These are phyloP conservation scores for Hirudinaria manillensis DNA, from an alignment of 2,888 invertebrate genomes.

Conservation along the genomic window DNA sequence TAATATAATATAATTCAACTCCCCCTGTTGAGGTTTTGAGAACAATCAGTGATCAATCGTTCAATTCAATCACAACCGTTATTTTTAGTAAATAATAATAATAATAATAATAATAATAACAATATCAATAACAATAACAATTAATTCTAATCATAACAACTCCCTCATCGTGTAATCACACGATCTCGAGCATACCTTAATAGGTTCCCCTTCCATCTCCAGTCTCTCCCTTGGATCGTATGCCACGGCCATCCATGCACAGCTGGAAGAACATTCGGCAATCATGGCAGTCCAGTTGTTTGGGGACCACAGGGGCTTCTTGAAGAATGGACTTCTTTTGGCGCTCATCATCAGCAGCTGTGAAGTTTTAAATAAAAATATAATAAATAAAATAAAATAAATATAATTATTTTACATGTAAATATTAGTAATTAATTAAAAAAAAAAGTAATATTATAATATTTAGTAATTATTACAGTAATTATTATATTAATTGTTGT, in stretches of 20 bases:
- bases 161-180: no score
- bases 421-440: no score
- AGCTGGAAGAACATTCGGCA: conserved; percentile 7
- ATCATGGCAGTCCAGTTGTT: conserved; percentile 20
- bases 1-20: no score
- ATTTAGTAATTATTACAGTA: no score
- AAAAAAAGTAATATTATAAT: no score
- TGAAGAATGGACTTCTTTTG: conserved; percentile 13
- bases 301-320: background rate
- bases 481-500: no score
- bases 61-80: no score
- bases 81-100: no score
- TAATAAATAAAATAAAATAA: background rate
- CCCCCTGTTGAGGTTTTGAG: no score
- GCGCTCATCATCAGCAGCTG: conserved; percentile 12
- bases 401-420: background rate
- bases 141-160: no score
- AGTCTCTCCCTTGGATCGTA: conserved; percentile 1
- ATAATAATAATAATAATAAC: background rate
- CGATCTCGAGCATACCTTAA: background rate
- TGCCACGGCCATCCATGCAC: background rate
- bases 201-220: conserved; percentile 24
- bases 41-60: no score
- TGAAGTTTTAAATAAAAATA: background rate
- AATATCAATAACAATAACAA: no score